phyloP scores from a whole-genome alignment of 2,113 vertebrate genomes.

The Solea senegalensis region DNA sequence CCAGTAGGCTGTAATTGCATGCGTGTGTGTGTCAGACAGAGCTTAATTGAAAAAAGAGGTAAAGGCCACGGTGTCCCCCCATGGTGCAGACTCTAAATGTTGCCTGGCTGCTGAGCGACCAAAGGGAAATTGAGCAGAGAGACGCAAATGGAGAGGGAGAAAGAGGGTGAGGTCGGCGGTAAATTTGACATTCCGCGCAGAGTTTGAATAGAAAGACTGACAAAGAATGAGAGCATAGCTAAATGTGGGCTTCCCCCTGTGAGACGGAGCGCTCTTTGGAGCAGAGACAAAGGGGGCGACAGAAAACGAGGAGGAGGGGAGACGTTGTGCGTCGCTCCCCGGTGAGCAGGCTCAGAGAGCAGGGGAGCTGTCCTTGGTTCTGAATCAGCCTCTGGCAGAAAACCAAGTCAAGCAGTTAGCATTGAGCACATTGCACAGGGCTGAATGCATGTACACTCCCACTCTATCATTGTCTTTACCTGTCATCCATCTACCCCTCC shows the following conservation, averaged over 20 bases:
- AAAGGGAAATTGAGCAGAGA: conserved; percentile 55
- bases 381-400: conserved; percentile 70
- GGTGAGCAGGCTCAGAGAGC: conserved; percentile 40
- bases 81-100: conserved; percentile 58
- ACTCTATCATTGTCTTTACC: conserved; percentile 56
- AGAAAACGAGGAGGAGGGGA: conserved; percentile 27
- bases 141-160: conserved; percentile 24
- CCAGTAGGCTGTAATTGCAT: conserved; percentile 29
- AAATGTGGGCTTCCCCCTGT: conserved; percentile 67
- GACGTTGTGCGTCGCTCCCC: conserved; percentile 65
- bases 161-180: conserved; percentile 51
- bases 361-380: conserved; percentile 79
- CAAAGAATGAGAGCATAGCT: conserved; percentile 53
- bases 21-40: conserved; percentile 21
- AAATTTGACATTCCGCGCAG: conserved; percentile 67
- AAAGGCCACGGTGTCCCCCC: conserved; percentile 58
- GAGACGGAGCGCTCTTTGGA: conserved; percentile 44
- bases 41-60: conserved; percentile 70
- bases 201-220: conserved; percentile 56
- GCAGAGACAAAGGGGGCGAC: conserved; percentile 54
- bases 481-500: conserved; percentile 28
- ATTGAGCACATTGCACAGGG: conserved; percentile 47
- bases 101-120: conserved; percentile 50
- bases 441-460: conserved; percentile 39
- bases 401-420: conserved; percentile 65